Percentiles rank a stretch among this genome's conserved stretches.
Conservation (phyloP, 2,113 vertebrate genomes). For the Nesoenas mayeri region DNA sequence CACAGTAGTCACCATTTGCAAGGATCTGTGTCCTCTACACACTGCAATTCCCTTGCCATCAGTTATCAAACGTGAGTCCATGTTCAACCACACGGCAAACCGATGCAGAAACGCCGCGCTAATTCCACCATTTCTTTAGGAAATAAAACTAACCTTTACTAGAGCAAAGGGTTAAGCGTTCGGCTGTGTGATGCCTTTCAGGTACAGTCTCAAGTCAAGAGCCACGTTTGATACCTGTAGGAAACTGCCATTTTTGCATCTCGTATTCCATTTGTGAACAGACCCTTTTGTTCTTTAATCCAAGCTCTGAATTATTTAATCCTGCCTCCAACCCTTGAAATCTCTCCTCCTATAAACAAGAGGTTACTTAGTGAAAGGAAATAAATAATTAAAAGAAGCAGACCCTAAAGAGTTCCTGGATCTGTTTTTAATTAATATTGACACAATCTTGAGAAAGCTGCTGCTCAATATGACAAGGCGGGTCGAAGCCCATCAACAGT, state of each 20-base stretch:
- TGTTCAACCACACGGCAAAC: not conserved
- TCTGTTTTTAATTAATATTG: constrained; percentile 61
- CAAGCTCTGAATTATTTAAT: constrained; percentile 51
- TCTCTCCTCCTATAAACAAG: constrained; percentile 25
- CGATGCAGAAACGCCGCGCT: not conserved
- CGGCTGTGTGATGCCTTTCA: not conserved
- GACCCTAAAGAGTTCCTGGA: constrained; percentile 41
- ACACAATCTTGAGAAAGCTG: constrained; percentile 38
- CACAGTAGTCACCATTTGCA: not conserved
- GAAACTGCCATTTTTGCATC: constrained; percentile 35
- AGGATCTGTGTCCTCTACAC: not conserved
- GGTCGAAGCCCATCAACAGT: constrained; percentile 45
- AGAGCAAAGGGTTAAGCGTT: not conserved
- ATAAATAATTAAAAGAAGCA: constrained; percentile 48
- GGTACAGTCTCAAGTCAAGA: not conserved
- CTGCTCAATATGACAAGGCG: constrained; percentile 32
- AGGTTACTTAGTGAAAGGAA: constrained; percentile 32
- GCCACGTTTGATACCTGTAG: constrained; percentile 12
- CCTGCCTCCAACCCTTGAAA: constrained; percentile 15
- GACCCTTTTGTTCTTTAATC: constrained; percentile 51
- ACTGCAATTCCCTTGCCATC: not conserved
- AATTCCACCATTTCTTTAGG: not conserved
- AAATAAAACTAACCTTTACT: not conserved
- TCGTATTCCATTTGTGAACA: constrained; percentile 36
- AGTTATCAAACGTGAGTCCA: not conserved